phyloP scores from a whole-genome alignment of 1,140 invertebrate species.

The Homarus americanus region DNA sequence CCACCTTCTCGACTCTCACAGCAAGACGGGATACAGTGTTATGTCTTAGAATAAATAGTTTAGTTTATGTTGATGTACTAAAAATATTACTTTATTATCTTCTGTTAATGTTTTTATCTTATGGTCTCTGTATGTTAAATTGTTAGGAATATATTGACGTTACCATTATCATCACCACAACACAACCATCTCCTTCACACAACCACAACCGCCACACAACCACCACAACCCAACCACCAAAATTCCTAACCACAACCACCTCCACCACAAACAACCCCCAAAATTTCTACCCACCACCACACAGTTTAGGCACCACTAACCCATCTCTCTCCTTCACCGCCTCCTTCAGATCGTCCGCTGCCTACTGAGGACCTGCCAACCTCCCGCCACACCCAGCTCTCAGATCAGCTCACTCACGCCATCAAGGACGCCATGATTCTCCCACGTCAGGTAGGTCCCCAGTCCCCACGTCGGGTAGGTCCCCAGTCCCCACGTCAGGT shows the following conservation, averaged over 20 bases:
- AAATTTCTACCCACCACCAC: background rate
- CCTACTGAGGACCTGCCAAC: constrained; percentile 45
- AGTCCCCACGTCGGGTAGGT: too few relatives aligned
- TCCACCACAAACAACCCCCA: too few relatives aligned
- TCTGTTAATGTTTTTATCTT: too few relatives aligned
- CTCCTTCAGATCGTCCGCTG: constrained; percentile 32
- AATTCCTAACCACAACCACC: too few relatives aligned
- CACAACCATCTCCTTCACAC: background rate
- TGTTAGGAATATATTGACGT: too few relatives aligned
- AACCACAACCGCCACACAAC: background rate
- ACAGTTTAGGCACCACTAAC: background rate
- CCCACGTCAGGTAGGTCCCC: constrained; percentile 20
- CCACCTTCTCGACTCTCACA: too few relatives aligned
- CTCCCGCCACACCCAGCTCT: constrained; percentile 42
- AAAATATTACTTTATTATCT: too few relatives aligned
- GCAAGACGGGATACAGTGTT: too few relatives aligned
- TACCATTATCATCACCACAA: background rate
- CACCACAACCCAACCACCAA: background rate
- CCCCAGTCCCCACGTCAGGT: too few relatives aligned
- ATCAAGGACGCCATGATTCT: constrained; percentile 56
- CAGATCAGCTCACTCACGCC: constrained; percentile 18
- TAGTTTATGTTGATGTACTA: too few relatives aligned
- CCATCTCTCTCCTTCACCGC: background rate
- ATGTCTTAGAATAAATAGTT: too few relatives aligned
- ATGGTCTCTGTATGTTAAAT: too few relatives aligned